Percentiles rank a stretch among this genome's conserved stretches.
Evolutionary conservation across 2,113 vertebrate species (phyloP).

Genomic region (Mormyrus lacerda): DNA sequence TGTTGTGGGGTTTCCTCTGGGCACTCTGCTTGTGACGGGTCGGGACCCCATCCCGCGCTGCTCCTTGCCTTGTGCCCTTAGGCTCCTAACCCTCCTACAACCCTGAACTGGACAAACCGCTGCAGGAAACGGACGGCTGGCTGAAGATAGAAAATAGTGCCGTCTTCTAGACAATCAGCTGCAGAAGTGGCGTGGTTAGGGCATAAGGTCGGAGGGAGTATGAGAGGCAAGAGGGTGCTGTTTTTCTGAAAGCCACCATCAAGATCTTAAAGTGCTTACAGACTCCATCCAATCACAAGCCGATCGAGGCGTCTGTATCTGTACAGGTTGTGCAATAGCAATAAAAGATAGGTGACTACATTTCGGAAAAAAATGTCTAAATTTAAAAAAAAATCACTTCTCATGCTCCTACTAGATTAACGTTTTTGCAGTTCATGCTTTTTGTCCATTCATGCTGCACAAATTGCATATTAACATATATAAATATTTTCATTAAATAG

Average conservation of each 20-base stretch:
- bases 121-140: not conserved
- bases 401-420: not conserved
- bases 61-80: not conserved
- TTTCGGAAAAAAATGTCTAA: not conserved
- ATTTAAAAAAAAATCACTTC: not conserved
- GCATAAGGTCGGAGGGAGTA: not conserved
- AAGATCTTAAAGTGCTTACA: not conserved
- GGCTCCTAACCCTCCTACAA: not conserved
- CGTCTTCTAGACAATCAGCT: not conserved
- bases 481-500: not conserved
- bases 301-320: not conserved
- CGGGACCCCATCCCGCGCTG: not conserved
- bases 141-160: not conserved
- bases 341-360: not conserved
- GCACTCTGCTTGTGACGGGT: not conserved
- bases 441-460: not conserved
- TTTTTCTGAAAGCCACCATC: not conserved
- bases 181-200: not conserved
- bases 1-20: not conserved
- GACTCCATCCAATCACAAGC: not conserved
- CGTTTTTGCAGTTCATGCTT: not conserved
- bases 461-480: not conserved
- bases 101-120: not conserved
- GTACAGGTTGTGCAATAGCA: not conserved
- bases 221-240: not conserved